Base-by-base conservation (phyloP, 2,888 invertebrate genomes). In the Salticus scenicus region DNA sequence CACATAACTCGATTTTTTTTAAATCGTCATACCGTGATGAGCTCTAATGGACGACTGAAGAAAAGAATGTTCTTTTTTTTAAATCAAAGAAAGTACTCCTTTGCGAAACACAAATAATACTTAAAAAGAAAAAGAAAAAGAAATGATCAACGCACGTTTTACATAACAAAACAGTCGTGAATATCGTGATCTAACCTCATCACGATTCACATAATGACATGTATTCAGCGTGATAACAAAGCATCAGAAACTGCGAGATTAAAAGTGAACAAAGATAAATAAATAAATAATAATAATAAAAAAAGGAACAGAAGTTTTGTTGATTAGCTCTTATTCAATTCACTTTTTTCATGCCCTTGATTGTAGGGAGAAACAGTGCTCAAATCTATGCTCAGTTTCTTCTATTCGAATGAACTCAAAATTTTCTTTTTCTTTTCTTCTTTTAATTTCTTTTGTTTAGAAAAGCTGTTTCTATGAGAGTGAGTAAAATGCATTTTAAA, bases 401-500 rank as follows among this genome's bases (percentile, higher is more conserved):
- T 37, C 24, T 24, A 20, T 12, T 7, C 20, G 24, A 20, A 20
- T 57, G 57, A 57, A 57, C 57, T 20, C 57, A 1, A 20, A 57
- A 57, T 57, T 57, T 24, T 24, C 5, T n/a, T 1, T 47, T 47
- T 47, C 17, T 47, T 17, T 17, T 17, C 47, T 17, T 37, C 33
- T 17, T 37, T n/a, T n/a, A n/a, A n/a, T 24, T 57, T 28, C 31
- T 81, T 70, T 74, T 70, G 64, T 81, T 70, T 75, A 24, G 37
- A 75, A 33, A 63, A 63, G 41, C 47, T 27, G 8, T 28, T 80
- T 66, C 57, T 24, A 27, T 14, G 33, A 51, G 37, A 66, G n/a
- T n/a, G n/a, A n/a, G 42, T 12, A 20, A 63, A 78, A 78, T n/a
- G 71, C 78, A 42, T 41, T 72, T 51, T 80, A 73, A 77, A 80